A percentile compares a stretch with the other conserved stretches of the same genome.
phyloP scores from a whole-genome alignment of 2,113 vertebrate genomes.

The Polypterus senegalus region DNA sequence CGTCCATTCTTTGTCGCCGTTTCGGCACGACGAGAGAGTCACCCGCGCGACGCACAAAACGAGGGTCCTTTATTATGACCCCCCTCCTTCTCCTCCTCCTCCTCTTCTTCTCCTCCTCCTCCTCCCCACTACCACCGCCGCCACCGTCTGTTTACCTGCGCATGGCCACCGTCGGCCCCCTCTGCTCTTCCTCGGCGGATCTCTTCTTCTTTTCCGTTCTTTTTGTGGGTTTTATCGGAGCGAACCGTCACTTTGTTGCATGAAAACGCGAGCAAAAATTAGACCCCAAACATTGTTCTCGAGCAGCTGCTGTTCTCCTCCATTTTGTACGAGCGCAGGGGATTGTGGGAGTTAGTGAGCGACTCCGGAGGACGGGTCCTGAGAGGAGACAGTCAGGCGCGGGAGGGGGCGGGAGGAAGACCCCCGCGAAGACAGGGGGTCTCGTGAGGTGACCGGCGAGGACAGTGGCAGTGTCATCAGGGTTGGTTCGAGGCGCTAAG shows the following conservation, averaged over 20 bases:
- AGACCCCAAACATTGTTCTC: constrained; percentile 68
- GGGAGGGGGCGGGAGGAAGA: constrained; percentile 11
- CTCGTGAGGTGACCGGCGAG: not conserved
- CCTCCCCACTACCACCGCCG: no score
- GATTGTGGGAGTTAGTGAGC: constrained; percentile 42
- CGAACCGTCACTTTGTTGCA: no score
- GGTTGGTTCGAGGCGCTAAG: not conserved
- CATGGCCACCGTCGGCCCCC: constrained; percentile 42
- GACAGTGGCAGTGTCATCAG: not conserved
- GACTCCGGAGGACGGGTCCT: constrained; percentile 52
- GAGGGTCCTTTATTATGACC: no score
- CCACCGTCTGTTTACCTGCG: constrained; percentile 37
- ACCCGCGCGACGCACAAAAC: no score
- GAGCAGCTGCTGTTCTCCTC: constrained; percentile 54
- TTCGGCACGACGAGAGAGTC: no score
- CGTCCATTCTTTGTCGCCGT: no score
- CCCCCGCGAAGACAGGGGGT: not conserved
- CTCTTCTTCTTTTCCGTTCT: constrained; percentile 22
- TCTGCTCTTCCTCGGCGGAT: constrained; percentile 27
- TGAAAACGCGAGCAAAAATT: constrained; percentile 14
- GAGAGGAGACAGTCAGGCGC: constrained; percentile 52
- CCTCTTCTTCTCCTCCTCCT: no score
- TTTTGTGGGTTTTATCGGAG: constrained; percentile 22
- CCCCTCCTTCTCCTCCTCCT: no score
- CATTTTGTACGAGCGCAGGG: constrained; percentile 64